A percentile compares a stretch with the other conserved stretches of the same genome.
Evolutionary conservation across 2,888 invertebrate species (phyloP).

Genomic region (Sesia bembeciformis): DNA sequence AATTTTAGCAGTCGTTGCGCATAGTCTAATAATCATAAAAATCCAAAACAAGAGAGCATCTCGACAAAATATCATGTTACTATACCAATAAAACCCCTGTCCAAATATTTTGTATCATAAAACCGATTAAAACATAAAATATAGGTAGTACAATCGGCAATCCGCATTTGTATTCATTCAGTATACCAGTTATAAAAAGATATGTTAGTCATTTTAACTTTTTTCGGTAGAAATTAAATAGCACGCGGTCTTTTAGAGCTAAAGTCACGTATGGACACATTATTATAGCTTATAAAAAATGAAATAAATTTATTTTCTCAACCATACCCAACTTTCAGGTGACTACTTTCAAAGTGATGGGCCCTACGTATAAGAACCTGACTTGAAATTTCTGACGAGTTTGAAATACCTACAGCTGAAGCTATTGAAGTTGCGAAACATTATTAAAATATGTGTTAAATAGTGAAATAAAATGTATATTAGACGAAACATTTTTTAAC

Average conservation of each 20-base stretch:
- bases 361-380: too few relatives aligned
- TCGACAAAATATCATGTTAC: constrained; percentile 67
- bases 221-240: constrained; percentile 56
- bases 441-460: neutral
- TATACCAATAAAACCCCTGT: constrained; percentile 61
- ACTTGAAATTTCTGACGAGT: too few relatives aligned
- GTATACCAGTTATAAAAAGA: constrained; percentile 57
- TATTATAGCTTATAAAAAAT: constrained; percentile 22
- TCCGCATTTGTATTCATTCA: constrained; percentile 60
- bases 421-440: neutral
- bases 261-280: constrained; percentile 60
- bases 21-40: constrained; percentile 64
- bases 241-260: constrained; percentile 43
- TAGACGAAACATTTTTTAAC: neutral
- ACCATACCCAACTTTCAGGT: too few relatives aligned
- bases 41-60: constrained; percentile 47
- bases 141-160: constrained; percentile 56
- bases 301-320: too few relatives aligned
- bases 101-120: constrained; percentile 72
- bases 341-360: too few relatives aligned
- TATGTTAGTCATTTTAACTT: constrained; percentile 60
- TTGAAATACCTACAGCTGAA: too few relatives aligned
- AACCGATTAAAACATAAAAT: constrained; percentile 66
- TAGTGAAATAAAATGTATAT: neutral
- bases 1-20: constrained; percentile 61